Evolutionary conservation across 2,113 vertebrate species (phyloP).

Genomic region (Pterophyllum scalare): DNA sequence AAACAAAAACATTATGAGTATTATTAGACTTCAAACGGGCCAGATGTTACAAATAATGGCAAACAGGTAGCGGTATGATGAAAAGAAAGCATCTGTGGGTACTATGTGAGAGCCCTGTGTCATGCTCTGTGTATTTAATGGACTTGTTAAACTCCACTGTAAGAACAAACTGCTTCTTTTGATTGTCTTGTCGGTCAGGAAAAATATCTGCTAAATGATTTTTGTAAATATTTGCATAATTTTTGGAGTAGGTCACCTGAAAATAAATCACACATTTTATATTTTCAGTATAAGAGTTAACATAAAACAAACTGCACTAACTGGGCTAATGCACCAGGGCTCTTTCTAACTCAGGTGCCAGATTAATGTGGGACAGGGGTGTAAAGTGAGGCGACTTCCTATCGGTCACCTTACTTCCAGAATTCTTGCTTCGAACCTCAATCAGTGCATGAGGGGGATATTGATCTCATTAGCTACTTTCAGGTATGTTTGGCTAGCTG

Average conservation of each 20-base stretch:
- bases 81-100: neutral
- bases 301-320: neutral
- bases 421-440: neutral
- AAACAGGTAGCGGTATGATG: neutral
- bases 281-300: neutral
- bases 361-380: neutral
- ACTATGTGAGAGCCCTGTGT: neutral
- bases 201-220: neutral
- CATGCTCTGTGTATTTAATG: neutral
- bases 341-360: neutral
- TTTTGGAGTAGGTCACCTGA: neutral
- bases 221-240: neutral
- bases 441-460: neutral
- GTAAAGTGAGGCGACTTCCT: neutral
- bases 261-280: neutral
- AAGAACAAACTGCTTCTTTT: neutral
- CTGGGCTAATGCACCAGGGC: rapidly evolving
- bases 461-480: too few relatives aligned
- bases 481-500: too few relatives aligned
- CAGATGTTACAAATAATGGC: neutral
- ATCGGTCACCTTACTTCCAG: neutral
- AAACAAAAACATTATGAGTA: neutral
- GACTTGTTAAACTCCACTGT: neutral
- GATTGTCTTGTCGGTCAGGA: neutral
- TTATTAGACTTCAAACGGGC: neutral